Conservation (phyloP, 2,888 invertebrate genomes). For the Nebria salina region DNA sequence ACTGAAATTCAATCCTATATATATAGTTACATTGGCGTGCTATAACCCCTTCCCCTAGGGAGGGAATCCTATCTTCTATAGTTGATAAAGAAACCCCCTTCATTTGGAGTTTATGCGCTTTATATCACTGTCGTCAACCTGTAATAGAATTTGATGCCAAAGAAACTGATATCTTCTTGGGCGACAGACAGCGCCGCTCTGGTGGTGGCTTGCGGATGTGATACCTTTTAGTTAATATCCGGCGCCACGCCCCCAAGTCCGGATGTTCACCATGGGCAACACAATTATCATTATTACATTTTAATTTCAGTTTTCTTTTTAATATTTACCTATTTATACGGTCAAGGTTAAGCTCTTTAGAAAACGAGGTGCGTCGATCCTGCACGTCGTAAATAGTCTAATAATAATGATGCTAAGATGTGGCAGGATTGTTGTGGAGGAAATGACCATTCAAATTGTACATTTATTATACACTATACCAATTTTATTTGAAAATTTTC, state of each 20-base stretch:
- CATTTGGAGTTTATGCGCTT: neutral
- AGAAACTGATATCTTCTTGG: neutral
- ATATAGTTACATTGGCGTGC: neutral
- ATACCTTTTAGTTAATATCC: conserved; percentile 38
- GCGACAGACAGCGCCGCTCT: neutral
- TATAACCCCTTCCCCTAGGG: neutral
- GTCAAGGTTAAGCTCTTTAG: conserved; percentile 9
- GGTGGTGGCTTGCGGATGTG: neutral
- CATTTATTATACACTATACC: neutral
- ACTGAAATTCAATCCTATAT: neutral
- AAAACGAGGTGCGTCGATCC: neutral
- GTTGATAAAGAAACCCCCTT: neutral
- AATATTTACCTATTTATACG: neutral
- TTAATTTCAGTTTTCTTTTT: conserved; percentile 26
- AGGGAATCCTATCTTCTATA: neutral
- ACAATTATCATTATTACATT: conserved; percentile 38
- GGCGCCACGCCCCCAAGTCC: conserved; percentile 28
- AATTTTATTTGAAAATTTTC: too few species aligned
- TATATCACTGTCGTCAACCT: neutral
- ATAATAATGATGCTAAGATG: neutral
- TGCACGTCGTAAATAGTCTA: neutral
- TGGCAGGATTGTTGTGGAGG: neutral
- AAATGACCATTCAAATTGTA: neutral
- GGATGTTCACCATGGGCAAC: conserved; percentile 9
- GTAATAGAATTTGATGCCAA: neutral